Percentiles rank a stretch among this genome's conserved stretches.
Conservation (phyloP, 1,140 invertebrate species). For the Drosophila elegans region DNA sequence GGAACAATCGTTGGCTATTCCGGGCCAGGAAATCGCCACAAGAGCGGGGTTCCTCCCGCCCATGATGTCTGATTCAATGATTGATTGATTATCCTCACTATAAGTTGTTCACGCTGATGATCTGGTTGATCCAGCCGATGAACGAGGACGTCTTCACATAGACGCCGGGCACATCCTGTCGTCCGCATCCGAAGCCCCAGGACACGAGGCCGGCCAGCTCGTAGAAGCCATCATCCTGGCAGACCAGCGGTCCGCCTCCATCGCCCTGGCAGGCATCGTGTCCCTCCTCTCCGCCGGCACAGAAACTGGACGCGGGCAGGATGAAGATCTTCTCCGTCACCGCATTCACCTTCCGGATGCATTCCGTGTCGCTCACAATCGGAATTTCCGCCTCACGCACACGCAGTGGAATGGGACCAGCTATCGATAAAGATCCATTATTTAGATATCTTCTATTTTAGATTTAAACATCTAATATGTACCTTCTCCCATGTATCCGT, state of each 20-base stretch:
- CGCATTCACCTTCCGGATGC: constrained; percentile 95
- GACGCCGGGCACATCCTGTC: constrained; percentile 95
- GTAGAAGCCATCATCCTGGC: constrained; percentile 96
- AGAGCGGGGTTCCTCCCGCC: constrained; percentile 61
- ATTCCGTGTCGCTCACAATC: constrained; percentile 96
- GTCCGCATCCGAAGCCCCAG: constrained; percentile 94
- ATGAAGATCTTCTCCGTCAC: constrained; percentile 98
- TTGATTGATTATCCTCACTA: constrained; percentile 84
- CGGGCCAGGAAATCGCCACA: constrained; percentile 46
- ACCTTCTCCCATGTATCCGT: constrained; percentile 98
- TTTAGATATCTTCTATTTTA: background rate
- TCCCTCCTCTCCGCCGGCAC: constrained; percentile 95
- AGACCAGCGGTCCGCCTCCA: constrained; percentile 95
- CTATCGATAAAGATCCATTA: constrained; percentile 85
- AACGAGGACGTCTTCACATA: constrained; percentile 97
- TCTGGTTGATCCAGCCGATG: constrained; percentile 98
- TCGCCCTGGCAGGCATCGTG: constrained; percentile 98
- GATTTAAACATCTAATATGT: constrained; percentile 42
- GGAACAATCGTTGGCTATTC: constrained; percentile 48
- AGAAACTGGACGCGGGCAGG: constrained; percentile 95
- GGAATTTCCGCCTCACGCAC: constrained; percentile 96
- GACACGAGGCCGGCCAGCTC: constrained; percentile 96
- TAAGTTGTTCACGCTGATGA: constrained; percentile 97
- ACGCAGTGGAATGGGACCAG: constrained; percentile 94
- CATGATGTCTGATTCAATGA: constrained; percentile 5